Conservation (phyloP, 2,888 invertebrate genomes). For the Lamellibrachia satsuma region DNA sequence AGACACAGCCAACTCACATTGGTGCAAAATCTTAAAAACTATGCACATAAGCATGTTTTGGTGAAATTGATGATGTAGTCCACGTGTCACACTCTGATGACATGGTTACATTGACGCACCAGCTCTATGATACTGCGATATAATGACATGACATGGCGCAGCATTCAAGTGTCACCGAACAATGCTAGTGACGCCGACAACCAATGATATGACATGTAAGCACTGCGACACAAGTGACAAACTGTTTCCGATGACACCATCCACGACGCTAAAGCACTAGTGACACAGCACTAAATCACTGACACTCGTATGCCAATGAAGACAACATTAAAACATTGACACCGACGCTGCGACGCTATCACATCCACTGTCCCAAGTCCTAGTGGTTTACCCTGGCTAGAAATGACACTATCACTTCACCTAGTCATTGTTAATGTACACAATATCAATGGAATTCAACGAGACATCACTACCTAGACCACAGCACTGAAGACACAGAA, state of each 20-base stretch:
- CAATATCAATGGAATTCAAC: slow-evolving; percentile 17
- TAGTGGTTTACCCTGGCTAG: not conserved
- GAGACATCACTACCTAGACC: not conserved
- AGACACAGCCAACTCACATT: not conserved
- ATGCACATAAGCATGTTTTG: not conserved
- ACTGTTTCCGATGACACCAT: not conserved
- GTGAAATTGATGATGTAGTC: not conserved
- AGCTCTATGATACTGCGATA: not conserved
- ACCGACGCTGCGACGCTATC: not conserved
- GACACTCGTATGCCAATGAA: not conserved
- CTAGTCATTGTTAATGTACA: slow-evolving; percentile 17
- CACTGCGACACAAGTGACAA: not conserved
- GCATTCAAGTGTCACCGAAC: not conserved
- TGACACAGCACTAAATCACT: not conserved
- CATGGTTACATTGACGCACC: not conserved
- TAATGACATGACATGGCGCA: not conserved
- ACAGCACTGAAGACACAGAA: not conserved
- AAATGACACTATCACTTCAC: slow-evolving; percentile 7
- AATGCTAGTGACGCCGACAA: not conserved
- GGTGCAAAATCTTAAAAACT: not conserved
- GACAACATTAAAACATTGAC: not conserved
- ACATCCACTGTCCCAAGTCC: not conserved
- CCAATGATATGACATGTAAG: not conserved
- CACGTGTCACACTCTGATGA: not conserved
- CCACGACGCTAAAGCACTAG: slow-evolving; percentile 5